Conservation (phyloP, 2,888 invertebrate species). For the Drosophila nr. perissopoda region DNA sequence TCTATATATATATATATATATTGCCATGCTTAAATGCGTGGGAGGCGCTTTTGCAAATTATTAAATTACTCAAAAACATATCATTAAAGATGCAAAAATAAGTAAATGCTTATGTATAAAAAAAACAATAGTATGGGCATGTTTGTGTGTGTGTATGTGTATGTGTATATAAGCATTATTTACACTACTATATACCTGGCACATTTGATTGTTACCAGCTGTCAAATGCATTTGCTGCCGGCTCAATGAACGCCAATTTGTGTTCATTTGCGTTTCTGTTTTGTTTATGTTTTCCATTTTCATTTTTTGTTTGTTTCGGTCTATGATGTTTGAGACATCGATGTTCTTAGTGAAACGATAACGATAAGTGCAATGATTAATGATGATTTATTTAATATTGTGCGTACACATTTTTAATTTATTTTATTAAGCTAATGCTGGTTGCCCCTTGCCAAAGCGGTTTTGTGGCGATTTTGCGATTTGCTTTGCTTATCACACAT, state of each 20-base stretch:
- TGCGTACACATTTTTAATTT: no score
- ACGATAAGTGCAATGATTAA: not conserved
- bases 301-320: slow-evolving; percentile 21
- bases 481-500: not conserved
- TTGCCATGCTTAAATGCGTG: not conserved
- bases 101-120: slow-evolving; percentile 14
- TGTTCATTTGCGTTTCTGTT: slow-evolving; percentile 44
- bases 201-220: slow-evolving; percentile 37
- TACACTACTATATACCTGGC: not conserved
- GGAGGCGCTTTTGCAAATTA: slow-evolving; percentile 4
- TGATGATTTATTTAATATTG: no score
- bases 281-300: slow-evolving; percentile 18
- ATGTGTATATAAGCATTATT: not conserved
- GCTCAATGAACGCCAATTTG: slow-evolving; percentile 24
- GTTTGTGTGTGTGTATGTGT: not conserved
- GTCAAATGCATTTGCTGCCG: slow-evolving; percentile 51
- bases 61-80: slow-evolving; percentile 44
- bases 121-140: not conserved
- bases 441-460: not conserved
- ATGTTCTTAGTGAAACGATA: not conserved
- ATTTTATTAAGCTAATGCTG: not conserved
- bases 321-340: not conserved
- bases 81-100: slow-evolving; percentile 49
- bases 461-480: not conserved
- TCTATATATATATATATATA: not conserved